A percentile compares a stretch with the other conserved stretches of the same genome.
phyloP scores from a whole-genome alignment of 2,113 vertebrate species.

The Albula glossodonta region DNA sequence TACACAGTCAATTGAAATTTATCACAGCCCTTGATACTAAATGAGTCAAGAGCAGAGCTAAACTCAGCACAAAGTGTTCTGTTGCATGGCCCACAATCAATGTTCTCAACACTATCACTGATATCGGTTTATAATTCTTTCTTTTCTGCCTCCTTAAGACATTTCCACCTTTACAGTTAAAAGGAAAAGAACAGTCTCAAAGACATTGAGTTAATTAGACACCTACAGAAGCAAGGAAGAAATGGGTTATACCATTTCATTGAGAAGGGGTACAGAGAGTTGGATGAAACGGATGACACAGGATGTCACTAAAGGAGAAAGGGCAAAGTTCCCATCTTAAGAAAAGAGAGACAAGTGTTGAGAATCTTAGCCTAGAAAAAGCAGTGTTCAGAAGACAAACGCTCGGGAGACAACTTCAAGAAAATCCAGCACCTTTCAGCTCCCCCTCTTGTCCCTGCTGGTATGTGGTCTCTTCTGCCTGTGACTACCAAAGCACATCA shows the following conservation, averaged over 20 bases:
- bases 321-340: neutral
- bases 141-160: slow-evolving; percentile 1
- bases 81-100: neutral
- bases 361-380: neutral
- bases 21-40: neutral
- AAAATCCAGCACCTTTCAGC: neutral
- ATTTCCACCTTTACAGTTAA: neutral
- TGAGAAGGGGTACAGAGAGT: neutral
- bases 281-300: neutral
- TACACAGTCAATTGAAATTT: slow-evolving; percentile 1
- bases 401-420: neutral
- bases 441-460: neutral
- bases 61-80: neutral
- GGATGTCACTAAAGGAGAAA: neutral
- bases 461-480: slow-evolving; percentile 22
- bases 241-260: slow-evolving; percentile 12
- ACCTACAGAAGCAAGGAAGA: slow-evolving; percentile 21
- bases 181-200: slow-evolving; percentile 20
- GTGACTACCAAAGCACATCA: slow-evolving; percentile 20
- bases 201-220: slow-evolving; percentile 26
- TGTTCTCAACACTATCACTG: neutral
- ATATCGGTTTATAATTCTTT: neutral
- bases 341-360: neutral
- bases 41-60: neutral
- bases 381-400: neutral